These are phyloP conservation scores for Bos indicus DNA, from an alignment of 2,113 vertebrate genomes.

Conservation along the genomic window DNA sequence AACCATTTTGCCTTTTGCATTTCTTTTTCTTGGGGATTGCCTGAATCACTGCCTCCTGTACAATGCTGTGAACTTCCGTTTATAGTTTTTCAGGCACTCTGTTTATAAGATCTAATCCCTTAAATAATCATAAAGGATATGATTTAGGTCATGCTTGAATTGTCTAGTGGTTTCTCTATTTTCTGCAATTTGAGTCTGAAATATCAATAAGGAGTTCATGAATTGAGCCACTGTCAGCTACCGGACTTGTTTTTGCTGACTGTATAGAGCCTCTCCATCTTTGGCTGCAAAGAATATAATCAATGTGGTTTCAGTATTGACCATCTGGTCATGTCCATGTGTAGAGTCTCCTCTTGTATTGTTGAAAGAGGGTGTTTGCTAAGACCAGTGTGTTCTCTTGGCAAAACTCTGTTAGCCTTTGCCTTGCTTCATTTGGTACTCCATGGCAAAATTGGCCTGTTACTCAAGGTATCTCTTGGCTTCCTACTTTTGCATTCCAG, in stretches of 20 bases:
- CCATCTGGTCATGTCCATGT: background rate
- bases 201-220: background rate
- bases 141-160: background rate
- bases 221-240: background rate
- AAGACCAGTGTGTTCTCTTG: background rate
- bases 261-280: background rate
- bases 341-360: background rate
- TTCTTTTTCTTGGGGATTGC: background rate
- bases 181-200: background rate
- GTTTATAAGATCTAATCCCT: background rate
- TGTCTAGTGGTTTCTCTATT: background rate
- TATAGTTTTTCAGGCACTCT: background rate
- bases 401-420: background rate
- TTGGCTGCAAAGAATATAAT: background rate
- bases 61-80: accelerated
- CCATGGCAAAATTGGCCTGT: background rate
- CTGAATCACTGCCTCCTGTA: background rate
- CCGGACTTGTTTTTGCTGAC: background rate
- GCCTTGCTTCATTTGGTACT: background rate
- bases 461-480: background rate
- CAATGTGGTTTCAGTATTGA: background rate
- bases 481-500: background rate
- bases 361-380: background rate
- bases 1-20: background rate
- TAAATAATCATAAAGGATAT: background rate